Conservation (phyloP, 2,797 vertebrate genomes). For the Centroberyx gerrardi region DNA sequence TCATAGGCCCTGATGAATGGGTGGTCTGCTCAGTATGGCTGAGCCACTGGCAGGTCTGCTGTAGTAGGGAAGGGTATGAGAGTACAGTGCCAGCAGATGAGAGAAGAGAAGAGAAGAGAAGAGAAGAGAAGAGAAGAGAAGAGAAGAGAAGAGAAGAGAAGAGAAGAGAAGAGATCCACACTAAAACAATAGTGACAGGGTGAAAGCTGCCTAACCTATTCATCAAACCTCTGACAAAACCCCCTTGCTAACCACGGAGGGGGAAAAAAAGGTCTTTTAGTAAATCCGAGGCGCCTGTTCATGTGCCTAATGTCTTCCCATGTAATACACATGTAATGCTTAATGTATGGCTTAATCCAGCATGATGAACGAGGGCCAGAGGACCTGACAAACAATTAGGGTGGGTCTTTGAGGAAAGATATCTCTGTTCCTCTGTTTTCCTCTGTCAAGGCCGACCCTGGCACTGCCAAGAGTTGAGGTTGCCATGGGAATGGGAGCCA, state of each 20-base stretch:
- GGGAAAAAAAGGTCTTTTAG: conserved; percentile 21
- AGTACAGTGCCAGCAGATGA: conserved; percentile 14
- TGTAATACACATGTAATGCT: conserved; percentile 27
- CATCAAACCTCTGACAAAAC: conserved; percentile 38
- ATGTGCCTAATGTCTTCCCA: conserved; percentile 38
- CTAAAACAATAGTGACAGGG: conserved; percentile 33
- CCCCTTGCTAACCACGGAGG: conserved; percentile 26
- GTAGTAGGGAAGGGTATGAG: conserved; percentile 16
- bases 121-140: conserved; percentile 12
- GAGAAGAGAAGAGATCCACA: conserved; percentile 2
- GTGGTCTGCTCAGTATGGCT: conserved; percentile 59
- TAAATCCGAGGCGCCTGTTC: conserved; percentile 39
- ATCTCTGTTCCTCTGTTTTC: conserved; percentile 47
- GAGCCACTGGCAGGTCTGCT: conserved; percentile 38
- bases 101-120: conserved; percentile 13
- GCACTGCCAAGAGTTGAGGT: conserved; percentile 54
- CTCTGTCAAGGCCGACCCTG: conserved; percentile 29
- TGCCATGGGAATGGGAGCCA: conserved; percentile 57
- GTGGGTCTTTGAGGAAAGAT: conserved; percentile 43
- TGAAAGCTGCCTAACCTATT: conserved; percentile 25
- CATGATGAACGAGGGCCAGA: conserved; percentile 31
- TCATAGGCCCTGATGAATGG: conserved; percentile 60
- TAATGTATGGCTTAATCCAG: conserved; percentile 50
- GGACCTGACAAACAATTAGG: conserved; percentile 31
- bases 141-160: background rate